phyloP scores from a whole-genome alignment of 2,797 vertebrate genomes.

The Crocodylus rhombifer region DNA sequence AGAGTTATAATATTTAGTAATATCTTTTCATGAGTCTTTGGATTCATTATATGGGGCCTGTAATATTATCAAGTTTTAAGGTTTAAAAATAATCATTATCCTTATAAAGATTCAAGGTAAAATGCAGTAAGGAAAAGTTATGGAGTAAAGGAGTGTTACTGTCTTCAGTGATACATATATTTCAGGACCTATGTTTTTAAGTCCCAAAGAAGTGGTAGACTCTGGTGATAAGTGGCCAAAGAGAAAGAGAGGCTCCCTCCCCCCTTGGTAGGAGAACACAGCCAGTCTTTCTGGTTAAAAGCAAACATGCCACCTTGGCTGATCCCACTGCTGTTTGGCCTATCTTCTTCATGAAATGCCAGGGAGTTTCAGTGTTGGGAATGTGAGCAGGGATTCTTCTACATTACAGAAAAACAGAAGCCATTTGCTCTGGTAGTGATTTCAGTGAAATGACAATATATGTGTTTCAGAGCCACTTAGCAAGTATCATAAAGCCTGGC shows the following conservation, averaged over 20 bases:
- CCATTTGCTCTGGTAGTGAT: neutral
- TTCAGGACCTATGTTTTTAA: neutral
- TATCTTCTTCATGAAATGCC: rapidly evolving
- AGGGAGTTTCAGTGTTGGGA: neutral
- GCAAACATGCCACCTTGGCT: neutral
- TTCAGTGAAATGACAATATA: neutral
- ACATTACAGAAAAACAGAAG: neutral
- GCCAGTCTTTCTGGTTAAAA: neutral
- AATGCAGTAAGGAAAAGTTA: neutral
- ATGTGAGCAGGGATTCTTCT: neutral
- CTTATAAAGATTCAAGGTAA: neutral
- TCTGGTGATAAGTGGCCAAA: neutral
- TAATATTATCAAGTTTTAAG: neutral
- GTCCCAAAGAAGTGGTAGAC: neutral
- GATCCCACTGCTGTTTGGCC: neutral
- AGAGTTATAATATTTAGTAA: neutral
- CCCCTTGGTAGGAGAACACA: neutral
- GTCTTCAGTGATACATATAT: neutral
- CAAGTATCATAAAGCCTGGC: neutral
- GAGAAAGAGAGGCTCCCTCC: neutral
- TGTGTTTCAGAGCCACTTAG: slow-evolving; percentile 14
- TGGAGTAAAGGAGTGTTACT: neutral
- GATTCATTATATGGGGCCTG: neutral
- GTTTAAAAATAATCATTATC: neutral
- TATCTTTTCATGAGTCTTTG: neutral